Percentiles rank a stretch among this genome's conserved stretches.
Evolutionary conservation across 2,113 vertebrate genomes (phyloP).

Genomic region (Callocephalon fimbriatum): DNA sequence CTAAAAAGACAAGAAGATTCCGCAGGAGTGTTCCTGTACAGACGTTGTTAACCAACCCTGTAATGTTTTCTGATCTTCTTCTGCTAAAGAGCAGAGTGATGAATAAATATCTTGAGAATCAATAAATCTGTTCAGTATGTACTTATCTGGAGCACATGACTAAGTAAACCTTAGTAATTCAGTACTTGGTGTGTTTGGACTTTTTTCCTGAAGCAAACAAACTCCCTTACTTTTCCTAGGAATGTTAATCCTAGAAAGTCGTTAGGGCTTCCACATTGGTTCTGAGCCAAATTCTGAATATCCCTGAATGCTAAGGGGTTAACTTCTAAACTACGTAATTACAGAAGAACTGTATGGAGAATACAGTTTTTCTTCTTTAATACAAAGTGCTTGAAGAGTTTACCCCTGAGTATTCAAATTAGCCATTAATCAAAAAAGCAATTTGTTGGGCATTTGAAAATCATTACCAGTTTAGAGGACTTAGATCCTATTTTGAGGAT

Average conservation of each 20-base stretch:
- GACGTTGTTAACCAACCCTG: not conserved
- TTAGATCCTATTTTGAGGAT: conserved; percentile 41
- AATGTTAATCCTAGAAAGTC: not conserved
- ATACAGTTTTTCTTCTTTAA: not conserved
- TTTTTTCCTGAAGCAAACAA: not conserved
- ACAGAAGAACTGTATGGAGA: conserved; percentile 12
- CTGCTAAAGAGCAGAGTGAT: not conserved
- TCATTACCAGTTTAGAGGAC: conserved; percentile 19
- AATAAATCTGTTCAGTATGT: not conserved
- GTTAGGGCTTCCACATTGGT: not conserved
- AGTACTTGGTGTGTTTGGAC: not conserved
- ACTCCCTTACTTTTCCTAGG: not conserved
- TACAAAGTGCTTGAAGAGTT: not conserved
- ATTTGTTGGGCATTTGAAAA: conserved; percentile 49
- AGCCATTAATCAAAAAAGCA: conserved; percentile 64
- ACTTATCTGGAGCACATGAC: conserved; percentile 5
- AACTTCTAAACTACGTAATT: conserved; percentile 11
- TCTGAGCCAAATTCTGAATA: conserved; percentile 6
- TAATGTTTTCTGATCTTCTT: not conserved
- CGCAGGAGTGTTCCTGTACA: not conserved
- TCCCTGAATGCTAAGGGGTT: not conserved
- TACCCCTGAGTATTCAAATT: conserved; percentile 35
- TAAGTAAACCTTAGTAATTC: conserved; percentile 25
- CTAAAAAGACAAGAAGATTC: not conserved
- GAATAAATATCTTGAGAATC: conserved; percentile 11